These are phyloP conservation scores for Gyps fulvus DNA, from an alignment of 2,113 vertebrate genomes.

Conservation along the genomic window DNA sequence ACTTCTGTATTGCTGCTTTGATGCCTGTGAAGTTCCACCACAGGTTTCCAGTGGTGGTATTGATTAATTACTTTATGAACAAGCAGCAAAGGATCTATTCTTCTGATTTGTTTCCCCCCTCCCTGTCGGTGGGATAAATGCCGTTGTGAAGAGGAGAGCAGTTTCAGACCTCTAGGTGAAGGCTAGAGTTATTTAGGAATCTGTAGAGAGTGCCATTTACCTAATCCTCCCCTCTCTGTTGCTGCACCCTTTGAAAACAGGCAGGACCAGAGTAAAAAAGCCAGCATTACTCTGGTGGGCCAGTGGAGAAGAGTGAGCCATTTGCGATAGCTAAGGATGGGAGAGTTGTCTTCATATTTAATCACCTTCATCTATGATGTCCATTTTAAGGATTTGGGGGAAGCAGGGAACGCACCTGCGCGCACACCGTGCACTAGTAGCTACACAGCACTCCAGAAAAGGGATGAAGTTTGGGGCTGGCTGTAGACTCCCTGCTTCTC, in stretches of 20 bases:
- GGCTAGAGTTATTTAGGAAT: background rate
- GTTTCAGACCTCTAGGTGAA: background rate
- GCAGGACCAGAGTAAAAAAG: background rate
- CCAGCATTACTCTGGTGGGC: background rate
- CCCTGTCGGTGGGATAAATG: background rate
- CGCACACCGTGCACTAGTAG: fast-evolving
- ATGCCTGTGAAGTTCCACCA: background rate
- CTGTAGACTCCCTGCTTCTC: background rate
- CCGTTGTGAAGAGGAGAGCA: background rate
- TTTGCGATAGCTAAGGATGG: background rate
- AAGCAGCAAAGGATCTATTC: background rate
- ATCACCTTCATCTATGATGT: background rate
- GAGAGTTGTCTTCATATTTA: background rate
- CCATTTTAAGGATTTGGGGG: background rate
- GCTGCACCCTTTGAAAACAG: background rate
- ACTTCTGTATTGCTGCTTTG: background rate
- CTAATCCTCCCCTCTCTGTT: background rate
- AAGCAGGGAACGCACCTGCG: background rate
- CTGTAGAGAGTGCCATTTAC: background rate
- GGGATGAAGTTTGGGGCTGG: background rate
- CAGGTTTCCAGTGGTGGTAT: background rate
- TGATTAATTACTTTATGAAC: background rate
- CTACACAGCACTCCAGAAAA: background rate
- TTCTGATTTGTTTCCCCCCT: background rate
- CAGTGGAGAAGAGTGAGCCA: background rate